Percentiles rank a stretch among this genome's conserved stretches.
phyloP scores from a whole-genome alignment of 2,888 invertebrate species.

The Apeira syringaria region DNA sequence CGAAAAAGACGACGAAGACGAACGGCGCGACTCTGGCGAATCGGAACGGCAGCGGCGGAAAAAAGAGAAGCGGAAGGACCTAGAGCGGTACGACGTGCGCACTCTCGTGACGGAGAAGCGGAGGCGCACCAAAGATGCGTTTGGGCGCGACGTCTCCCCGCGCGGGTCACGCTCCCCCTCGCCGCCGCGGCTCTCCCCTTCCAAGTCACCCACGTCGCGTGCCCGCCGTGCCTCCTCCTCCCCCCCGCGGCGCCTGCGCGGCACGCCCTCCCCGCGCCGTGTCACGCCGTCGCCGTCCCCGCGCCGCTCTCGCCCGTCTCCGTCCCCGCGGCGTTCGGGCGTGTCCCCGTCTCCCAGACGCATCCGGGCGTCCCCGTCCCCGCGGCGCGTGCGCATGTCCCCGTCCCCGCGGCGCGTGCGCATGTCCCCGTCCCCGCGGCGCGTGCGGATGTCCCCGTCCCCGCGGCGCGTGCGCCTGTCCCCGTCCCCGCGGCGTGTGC shows the following conservation, averaged over 20 bases:
- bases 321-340: conserved; percentile 2
- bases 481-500: conserved; percentile 8
- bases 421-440: too few relatives aligned
- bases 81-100: conserved; percentile 93
- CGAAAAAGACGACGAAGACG: conserved; percentile 53
- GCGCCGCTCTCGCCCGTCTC: conserved; percentile 31
- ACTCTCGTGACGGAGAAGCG: conserved; percentile 89
- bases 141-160: conserved; percentile 88
- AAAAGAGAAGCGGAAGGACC: conserved; percentile 87
- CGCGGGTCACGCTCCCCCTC: conserved; percentile 29
- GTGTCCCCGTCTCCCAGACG: background rate
- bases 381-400: background rate
- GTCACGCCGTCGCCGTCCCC: conserved; percentile 41
- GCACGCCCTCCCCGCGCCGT: background rate
- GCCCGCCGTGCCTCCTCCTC: conserved; percentile 27
- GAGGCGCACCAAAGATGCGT: conserved; percentile 87
- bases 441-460: too few relatives aligned
- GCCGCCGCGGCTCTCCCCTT: conserved; percentile 16
- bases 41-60: conserved; percentile 59
- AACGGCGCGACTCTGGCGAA: conserved; percentile 36
- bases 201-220: conserved; percentile 28
- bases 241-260: conserved; percentile 1
- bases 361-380: background rate
- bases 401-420: background rate
- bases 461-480: background rate